Evolutionary conservation across 2,797 vertebrate genomes (phyloP).

Genomic region (Urophycis tenuis): DNA sequence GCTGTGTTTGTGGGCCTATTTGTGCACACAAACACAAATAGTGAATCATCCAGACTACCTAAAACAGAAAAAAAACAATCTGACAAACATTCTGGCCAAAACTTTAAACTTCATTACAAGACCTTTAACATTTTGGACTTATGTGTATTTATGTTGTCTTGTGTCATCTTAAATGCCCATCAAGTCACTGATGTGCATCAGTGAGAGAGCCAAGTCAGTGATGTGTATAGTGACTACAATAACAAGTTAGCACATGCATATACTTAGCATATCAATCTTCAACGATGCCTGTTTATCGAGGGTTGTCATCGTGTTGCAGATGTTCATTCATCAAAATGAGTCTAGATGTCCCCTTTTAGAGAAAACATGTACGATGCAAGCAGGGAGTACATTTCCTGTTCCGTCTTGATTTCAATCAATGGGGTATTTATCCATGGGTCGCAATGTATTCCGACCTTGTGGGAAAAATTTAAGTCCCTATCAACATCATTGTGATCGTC

Average conservation of each 20-base stretch:
- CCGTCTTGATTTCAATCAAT: neutral
- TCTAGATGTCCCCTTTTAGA: neutral
- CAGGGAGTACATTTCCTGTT: neutral
- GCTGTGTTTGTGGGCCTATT: too few relatives aligned
- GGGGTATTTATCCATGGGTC: neutral
- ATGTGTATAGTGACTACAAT: neutral
- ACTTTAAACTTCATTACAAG: too few relatives aligned
- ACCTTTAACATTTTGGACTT: too few relatives aligned
- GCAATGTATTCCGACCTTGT: neutral
- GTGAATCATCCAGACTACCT: too few relatives aligned
- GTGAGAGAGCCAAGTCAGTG: neutral
- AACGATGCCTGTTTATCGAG: neutral
- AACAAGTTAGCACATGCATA: neutral
- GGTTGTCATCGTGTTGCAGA: neutral
- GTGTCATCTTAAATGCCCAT: too few relatives aligned
- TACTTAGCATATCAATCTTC: too few relatives aligned
- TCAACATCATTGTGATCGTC: neutral
- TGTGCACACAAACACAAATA: too few relatives aligned
- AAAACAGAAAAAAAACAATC: too few relatives aligned
- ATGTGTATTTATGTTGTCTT: too few relatives aligned
- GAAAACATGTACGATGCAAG: neutral
- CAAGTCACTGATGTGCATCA: neutral
- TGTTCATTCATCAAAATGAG: neutral
- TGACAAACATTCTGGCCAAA: too few relatives aligned
- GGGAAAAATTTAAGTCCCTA: too few relatives aligned